Conservation (phyloP, 2,113 vertebrate species). For the Eidolon helvum region DNA sequence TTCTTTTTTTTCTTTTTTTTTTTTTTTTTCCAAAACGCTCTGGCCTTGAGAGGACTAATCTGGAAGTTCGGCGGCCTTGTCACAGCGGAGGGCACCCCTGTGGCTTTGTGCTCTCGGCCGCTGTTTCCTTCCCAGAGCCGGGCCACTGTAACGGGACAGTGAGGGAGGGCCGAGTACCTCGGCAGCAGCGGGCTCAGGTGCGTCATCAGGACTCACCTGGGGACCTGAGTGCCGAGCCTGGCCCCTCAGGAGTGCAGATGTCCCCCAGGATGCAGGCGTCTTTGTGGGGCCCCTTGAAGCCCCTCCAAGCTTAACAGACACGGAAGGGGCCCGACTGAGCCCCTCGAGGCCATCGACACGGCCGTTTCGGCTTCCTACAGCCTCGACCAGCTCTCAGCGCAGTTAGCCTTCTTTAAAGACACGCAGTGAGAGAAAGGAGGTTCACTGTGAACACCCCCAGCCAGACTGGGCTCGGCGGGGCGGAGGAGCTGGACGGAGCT, state of each 20-base stretch:
- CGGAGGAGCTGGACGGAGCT: rapidly evolving
- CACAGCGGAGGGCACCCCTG: neutral
- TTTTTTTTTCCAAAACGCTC: neutral
- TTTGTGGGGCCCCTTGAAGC: neutral
- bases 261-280: neutral
- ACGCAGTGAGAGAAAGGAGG: neutral
- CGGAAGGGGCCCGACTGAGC: neutral
- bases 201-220: neutral
- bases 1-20: too few species aligned
- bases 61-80: neutral
- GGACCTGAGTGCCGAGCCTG: neutral
- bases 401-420: neutral
- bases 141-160: neutral
- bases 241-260: neutral
- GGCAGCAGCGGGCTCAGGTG: neutral
- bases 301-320: neutral
- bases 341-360: neutral
- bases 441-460: neutral
- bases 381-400: neutral
- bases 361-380: neutral
- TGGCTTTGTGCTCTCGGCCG: neutral
- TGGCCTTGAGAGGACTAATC: neutral
- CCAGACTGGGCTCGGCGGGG: neutral
- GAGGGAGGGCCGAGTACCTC: neutral
- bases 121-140: neutral